Evolutionary conservation across 2,797 vertebrate species (phyloP).

Genomic region (Pelochelys cantorii): DNA sequence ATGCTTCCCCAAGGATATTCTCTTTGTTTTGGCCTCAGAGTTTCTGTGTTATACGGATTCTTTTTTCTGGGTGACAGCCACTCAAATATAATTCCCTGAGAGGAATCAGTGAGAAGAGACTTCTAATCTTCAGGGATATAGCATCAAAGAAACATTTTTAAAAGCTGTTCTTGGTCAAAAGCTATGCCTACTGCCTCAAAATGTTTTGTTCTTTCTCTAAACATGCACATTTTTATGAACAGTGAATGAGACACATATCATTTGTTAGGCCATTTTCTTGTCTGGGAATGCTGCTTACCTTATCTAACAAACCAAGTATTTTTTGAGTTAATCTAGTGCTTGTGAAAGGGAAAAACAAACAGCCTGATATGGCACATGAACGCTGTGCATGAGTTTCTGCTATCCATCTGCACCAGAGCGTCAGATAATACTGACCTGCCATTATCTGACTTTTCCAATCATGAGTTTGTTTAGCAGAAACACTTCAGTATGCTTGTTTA

Average conservation of each 20-base stretch:
- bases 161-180: background rate
- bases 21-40: background rate
- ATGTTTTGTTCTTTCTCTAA: background rate
- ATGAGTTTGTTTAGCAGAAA: background rate
- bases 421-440: background rate
- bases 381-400: background rate
- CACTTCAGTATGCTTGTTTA: background rate
- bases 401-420: background rate
- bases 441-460: fast-evolving
- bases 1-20: background rate
- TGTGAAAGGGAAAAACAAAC: background rate
- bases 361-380: background rate
- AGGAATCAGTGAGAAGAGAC: background rate
- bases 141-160: background rate
- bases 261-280: background rate
- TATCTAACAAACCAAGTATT: background rate
- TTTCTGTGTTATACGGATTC: background rate
- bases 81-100: background rate
- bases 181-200: background rate
- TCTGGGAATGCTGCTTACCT: background rate
- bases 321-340: background rate
- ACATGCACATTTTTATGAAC: background rate
- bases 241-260: background rate
- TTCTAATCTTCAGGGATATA: background rate
- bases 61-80: background rate